phyloP scores from a whole-genome alignment of 1,140 invertebrate species.

The Eurosta solidaginis region DNA sequence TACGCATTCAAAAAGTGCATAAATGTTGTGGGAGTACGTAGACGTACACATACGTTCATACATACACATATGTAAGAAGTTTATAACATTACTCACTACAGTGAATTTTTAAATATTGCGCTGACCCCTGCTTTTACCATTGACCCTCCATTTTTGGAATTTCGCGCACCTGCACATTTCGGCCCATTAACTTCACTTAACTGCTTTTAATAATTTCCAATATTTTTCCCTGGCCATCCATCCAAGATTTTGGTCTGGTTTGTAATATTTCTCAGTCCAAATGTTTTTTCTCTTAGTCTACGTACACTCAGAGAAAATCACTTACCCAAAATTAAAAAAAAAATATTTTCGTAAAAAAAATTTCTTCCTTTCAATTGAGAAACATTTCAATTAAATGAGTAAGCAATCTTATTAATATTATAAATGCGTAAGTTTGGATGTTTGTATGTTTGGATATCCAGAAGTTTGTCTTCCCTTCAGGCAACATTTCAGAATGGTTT shows the following conservation, averaged over 20 bases:
- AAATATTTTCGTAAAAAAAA: no score
- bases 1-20: background rate
- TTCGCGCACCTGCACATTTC: background rate
- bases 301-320: no score
- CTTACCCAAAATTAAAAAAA: no score
- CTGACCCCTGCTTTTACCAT: background rate
- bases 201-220: conserved; percentile 15
- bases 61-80: background rate
- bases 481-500: no score
- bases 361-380: no score
- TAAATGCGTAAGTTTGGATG: no score
- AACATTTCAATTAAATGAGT: no score
- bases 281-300: background rate
- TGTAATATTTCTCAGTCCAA: background rate
- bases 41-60: background rate
- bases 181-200: conserved; percentile 5
- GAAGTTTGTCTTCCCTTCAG: no score
- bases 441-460: no score
- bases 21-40: no score
- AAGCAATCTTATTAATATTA: no score
- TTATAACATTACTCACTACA: background rate
- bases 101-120: background rate
- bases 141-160: background rate
- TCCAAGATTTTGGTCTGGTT: background rate
- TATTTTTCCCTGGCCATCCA: background rate